Base-by-base conservation (phyloP, 2,888 invertebrate genomes). In the Cyclophora punctaria region DNA sequence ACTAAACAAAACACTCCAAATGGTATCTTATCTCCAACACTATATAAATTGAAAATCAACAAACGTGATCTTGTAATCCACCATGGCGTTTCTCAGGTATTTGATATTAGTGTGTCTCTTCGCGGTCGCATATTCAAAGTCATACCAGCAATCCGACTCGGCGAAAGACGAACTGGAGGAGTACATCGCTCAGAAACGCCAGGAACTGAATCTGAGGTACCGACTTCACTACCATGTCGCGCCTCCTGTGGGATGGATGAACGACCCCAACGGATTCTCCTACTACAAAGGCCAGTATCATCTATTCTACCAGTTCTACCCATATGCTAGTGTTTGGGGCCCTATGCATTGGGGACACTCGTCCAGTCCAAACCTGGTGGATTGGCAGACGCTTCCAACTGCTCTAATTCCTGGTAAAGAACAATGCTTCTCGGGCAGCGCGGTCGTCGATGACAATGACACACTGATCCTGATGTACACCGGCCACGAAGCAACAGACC, bases 271-370 rank as follows among this genome's bases (percentile, higher is more conserved):
- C 53, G 90, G 91, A 4, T 86, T 91, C 62, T 81, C 87, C 0
- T 88, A 72, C 59, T 85, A 78, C 64, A 80, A 85, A 44, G 89
- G 88, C 7, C 74, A 84, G 58, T 91, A 83, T 53, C 90, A 91
- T 57, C 65, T 90, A 0, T 90, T 90, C 66, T 90, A 85, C 58
- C 91, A 91, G 62, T 88, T 79, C 56, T 85, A 90, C 56, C 90
- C 90, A 0, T 81, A 86, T 49, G 80, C 78, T 41, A 76, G 81
- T 34, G 61, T 67, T 0, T 86, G 83, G 85, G 87, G 87, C 0
- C 83, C 87, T 0, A 90, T 90, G 83, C 89, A 90, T 52, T 91
- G 90, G 90, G 90, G 90, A 0, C 90, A 90, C 55, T 83, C 66
- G 1, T 56, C 69, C 2, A 89, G 90, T 48, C 61, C 71, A 0